Evolutionary conservation across 2,888 invertebrate genomes (phyloP).

Genomic region (Cabera pusaria): DNA sequence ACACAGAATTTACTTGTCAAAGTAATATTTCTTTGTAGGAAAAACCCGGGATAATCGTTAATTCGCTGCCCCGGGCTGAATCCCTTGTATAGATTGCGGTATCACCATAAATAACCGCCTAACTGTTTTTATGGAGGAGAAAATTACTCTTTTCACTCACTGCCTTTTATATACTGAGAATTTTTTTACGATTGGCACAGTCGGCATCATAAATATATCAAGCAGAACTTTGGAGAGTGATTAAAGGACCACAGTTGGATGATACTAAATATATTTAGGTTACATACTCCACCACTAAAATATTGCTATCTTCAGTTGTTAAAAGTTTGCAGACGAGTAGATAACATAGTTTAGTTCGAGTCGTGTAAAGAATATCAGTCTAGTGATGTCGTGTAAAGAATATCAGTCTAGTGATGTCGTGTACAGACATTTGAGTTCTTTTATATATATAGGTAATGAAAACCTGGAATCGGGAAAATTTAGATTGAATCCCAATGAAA

Average conservation of each 20-base stretch:
- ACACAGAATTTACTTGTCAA: constrained; percentile 71
- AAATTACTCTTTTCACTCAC: constrained; percentile 73
- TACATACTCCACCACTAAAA: too few species aligned
- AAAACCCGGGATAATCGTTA: constrained; percentile 74
- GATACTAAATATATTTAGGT: too few species aligned
- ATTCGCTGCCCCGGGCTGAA: constrained; percentile 72
- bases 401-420: too few species aligned
- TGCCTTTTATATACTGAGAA: constrained; percentile 66
- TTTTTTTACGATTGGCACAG: constrained; percentile 56
- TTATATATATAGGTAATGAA: too few species aligned
- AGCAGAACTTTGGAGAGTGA: constrained; percentile 14
- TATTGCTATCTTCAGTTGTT: constrained; percentile 3
- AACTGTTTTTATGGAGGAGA: constrained; percentile 80
- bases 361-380: too few species aligned
- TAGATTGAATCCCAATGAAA: too few species aligned
- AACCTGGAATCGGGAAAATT: too few species aligned
- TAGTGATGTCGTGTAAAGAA: too few species aligned
- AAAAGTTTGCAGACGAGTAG: constrained; percentile 16
- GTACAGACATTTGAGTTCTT: too few species aligned
- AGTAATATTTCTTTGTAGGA: constrained; percentile 74
- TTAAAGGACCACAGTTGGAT: too few species aligned
- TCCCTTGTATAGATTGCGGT: constrained; percentile 80
- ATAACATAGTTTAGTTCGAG: not conserved
- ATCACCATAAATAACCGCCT: constrained; percentile 79
- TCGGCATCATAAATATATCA: constrained; percentile 19